Conservation (phyloP, 2,797 vertebrate genomes). For the Pantherophis alleghaniensis region DNA sequence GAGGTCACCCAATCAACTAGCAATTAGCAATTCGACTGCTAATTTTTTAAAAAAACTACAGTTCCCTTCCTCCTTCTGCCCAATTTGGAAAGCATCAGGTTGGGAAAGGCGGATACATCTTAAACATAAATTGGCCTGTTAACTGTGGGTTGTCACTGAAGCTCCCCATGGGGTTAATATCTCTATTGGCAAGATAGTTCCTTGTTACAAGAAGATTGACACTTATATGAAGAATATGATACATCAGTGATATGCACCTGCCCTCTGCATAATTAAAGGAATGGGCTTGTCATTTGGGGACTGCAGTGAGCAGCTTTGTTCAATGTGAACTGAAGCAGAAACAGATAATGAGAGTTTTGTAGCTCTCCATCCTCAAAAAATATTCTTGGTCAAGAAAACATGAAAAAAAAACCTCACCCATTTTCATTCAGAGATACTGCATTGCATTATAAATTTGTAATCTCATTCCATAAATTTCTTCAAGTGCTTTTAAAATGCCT, state of each 20-base stretch:
- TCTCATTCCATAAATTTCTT: neutral
- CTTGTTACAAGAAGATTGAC: neutral
- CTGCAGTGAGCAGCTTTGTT: slow-evolving; percentile 18
- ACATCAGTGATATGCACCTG: slow-evolving; percentile 4
- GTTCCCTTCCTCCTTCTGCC: neutral
- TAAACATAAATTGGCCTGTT: neutral
- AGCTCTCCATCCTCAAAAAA: neutral
- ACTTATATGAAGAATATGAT: slow-evolving; percentile 10
- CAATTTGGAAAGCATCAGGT: neutral
- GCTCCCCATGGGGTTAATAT: neutral
- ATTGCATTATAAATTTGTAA: neutral
- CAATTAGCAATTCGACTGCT: neutral
- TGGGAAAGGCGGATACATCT: neutral
- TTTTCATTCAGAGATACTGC: slow-evolving; percentile 9
- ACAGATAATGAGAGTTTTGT: neutral
- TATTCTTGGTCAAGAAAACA: neutral
- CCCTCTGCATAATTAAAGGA: neutral
- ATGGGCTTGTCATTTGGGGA: neutral
- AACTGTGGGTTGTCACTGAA: neutral
- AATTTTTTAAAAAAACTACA: neutral
- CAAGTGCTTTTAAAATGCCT: neutral
- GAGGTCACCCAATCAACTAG: neutral
- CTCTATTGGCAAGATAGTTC: neutral
- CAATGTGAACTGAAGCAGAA: neutral
- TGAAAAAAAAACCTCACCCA: neutral